Percentiles rank a stretch among this genome's conserved stretches.
These are phyloP conservation scores for Centroberyx gerrardi DNA, from an alignment of 2,797 vertebrate genomes.

Conservation along the genomic window DNA sequence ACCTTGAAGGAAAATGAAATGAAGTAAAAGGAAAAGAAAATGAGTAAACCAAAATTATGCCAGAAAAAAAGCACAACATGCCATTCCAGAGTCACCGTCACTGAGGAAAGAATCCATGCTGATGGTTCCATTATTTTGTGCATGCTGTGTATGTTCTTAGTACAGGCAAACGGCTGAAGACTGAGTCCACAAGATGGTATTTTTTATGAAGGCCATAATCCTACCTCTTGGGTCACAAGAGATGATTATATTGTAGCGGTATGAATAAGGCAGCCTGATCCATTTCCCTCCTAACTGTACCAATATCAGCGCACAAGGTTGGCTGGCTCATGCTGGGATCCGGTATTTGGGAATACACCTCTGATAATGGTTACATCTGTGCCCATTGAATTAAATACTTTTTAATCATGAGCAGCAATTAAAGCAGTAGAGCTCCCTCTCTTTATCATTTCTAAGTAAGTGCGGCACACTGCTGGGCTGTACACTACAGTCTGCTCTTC, in stretches of 20 bases:
- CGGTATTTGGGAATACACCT: slow-evolving; percentile 39
- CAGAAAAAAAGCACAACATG: neutral
- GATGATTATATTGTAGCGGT: neutral
- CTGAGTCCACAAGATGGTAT: neutral
- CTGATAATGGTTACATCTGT: slow-evolving; percentile 23
- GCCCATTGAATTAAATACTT: slow-evolving; percentile 36
- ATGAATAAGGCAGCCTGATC: neutral
- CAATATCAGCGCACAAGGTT: neutral
- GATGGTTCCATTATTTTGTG: slow-evolving; percentile 33
- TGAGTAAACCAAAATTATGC: no score
- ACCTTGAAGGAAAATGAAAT: neutral
- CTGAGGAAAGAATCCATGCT: neutral
- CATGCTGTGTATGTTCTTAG: neutral
- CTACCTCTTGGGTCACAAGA: slow-evolving; percentile 8
- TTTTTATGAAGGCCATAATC: slow-evolving; percentile 32
- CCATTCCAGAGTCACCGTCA: neutral
- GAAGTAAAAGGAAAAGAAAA: no score
- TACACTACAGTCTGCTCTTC: slow-evolving; percentile 46
- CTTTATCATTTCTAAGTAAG: slow-evolving; percentile 63
- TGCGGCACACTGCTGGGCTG: slow-evolving; percentile 41
- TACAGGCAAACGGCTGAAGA: slow-evolving; percentile 6
- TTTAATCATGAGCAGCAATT: slow-evolving; percentile 60
- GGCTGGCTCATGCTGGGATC: slow-evolving; percentile 35
- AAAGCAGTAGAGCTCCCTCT: slow-evolving; percentile 33
- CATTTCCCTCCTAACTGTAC: slow-evolving; percentile 17